Percentiles rank a stretch among this genome's conserved stretches.
phyloP scores from a whole-genome alignment of 2,797 vertebrate species.

The Sebastes matsubarae region DNA sequence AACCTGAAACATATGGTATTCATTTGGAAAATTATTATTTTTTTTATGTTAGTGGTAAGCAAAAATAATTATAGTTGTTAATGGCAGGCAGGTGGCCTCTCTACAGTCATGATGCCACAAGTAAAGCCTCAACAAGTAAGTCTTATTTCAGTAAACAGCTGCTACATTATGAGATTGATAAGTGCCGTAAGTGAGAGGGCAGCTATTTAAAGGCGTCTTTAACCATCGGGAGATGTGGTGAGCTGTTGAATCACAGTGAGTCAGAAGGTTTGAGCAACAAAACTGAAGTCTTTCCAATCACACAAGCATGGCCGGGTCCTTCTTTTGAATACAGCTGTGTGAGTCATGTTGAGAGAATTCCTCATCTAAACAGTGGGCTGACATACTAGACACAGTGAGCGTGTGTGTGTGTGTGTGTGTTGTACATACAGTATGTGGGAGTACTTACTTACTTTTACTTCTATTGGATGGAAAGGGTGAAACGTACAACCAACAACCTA shows the following conservation, averaged over 20 bases:
- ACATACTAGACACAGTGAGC: constrained; percentile 10
- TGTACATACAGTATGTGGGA: constrained; percentile 20
- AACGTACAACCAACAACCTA: constrained; percentile 12
- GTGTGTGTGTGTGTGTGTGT: constrained; percentile 5
- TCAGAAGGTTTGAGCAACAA: constrained; percentile 48
- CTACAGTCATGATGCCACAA: not conserved
- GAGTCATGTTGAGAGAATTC: constrained; percentile 76
- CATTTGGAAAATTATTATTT: not conserved
- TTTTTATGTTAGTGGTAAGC: not conserved
- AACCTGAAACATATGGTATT: not conserved
- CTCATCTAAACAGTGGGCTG: constrained; percentile 62
- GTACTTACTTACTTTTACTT: constrained; percentile 30
- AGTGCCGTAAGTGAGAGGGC: not conserved
- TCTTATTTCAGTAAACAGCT: not conserved
- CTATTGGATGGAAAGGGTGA: constrained; percentile 26
- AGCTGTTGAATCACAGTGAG: constrained; percentile 38
- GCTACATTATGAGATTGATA: not conserved
- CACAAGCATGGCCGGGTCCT: constrained; percentile 45
- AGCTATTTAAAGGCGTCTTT: constrained; percentile 35
- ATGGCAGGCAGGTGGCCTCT: not conserved
- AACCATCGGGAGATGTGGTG: constrained; percentile 9
- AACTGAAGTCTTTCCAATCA: constrained; percentile 44
- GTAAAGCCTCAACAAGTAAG: not conserved
- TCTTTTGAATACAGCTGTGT: constrained; percentile 51
- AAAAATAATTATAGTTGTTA: not conserved